phyloP scores from a whole-genome alignment of 2,888 invertebrate genomes.

The Kryphioiulus occultus region DNA sequence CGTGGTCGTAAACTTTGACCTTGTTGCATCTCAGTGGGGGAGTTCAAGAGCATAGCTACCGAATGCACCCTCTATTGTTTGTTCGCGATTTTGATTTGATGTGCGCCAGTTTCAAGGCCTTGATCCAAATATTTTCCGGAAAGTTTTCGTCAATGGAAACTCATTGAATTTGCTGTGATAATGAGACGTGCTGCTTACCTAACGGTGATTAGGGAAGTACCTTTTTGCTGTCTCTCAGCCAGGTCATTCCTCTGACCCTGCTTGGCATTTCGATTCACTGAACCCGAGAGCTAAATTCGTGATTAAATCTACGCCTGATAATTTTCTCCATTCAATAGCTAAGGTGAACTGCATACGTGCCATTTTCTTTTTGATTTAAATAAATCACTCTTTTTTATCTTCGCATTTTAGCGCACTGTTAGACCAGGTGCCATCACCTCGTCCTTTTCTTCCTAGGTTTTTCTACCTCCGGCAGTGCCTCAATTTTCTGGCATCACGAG shows the following conservation, averaged over 20 bases:
- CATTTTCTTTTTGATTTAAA: neutral
- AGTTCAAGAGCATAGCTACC: neutral
- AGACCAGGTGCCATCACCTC: neutral
- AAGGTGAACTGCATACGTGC: neutral
- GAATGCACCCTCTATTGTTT: neutral
- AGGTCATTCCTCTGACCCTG: conserved; percentile 1
- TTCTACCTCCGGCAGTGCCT: neutral
- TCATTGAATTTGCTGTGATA: neutral
- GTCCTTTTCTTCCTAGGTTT: neutral
- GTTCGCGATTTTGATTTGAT: neutral
- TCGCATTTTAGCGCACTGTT: neutral
- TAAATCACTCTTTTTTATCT: neutral
- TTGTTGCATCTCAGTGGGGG: neutral
- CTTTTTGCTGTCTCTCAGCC: neutral
- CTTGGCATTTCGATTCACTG: conserved; percentile 3
- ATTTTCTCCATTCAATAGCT: neutral
- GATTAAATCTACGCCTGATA: conserved; percentile 4
- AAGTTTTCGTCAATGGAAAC: neutral
- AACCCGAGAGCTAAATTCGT: neutral
- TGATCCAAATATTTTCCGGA: neutral
- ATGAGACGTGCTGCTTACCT: neutral
- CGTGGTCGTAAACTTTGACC: neutral
- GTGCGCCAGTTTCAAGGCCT: neutral
- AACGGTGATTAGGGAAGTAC: neutral
- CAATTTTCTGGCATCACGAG: neutral